Base-by-base conservation (phyloP, 2,888 invertebrate genomes). In the Dynastes grantii region DNA sequence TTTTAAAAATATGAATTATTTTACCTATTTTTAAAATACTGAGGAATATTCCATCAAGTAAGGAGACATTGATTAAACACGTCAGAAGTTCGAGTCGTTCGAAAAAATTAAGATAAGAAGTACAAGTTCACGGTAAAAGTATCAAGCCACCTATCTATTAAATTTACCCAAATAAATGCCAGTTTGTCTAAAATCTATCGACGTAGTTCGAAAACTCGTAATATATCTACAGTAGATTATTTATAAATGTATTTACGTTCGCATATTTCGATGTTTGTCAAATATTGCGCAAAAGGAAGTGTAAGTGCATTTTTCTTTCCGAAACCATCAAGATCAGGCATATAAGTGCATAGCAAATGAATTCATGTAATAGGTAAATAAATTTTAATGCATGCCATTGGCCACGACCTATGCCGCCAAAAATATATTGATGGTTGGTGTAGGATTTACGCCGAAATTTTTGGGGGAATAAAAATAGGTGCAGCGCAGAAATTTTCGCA, bases 251-350 rank as follows among this genome's bases (percentile, higher is more conserved):
- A 27, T 68, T 68, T 68, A n/a, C 40, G 16, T 67, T 45, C 16
- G 45, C 40, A 67, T 27, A 29, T 22, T 68, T 68, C 68, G 51
- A 29, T 68, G 68, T 68, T 68, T 51, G 51, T 51, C 68, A 68
- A 68, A 68, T 63, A 76, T 64, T 61, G 45, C 71, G 71, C 71
- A 75, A 75, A 75, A 58, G 63, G 51, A 68, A 51, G 8, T 51
- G 29, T 11, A 68, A 27, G 1, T 13, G 8, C 11, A 29, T 68
- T 68, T 68, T 49, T 68, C 27, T 29, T 68, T 49, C 22, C 8
- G 22, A 22, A 22, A 22, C 22, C 37, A 16, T 55, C 22, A 16
- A 22, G 16, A 9, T 22, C 55, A 22, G 22, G 0, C 22, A 55
- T 2, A 11, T 32, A 3, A 32, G 32, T 32, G 32, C 32, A 53